Evolutionary conservation across 2,888 invertebrate species (phyloP).

Genomic region (Bugula neritina): DNA sequence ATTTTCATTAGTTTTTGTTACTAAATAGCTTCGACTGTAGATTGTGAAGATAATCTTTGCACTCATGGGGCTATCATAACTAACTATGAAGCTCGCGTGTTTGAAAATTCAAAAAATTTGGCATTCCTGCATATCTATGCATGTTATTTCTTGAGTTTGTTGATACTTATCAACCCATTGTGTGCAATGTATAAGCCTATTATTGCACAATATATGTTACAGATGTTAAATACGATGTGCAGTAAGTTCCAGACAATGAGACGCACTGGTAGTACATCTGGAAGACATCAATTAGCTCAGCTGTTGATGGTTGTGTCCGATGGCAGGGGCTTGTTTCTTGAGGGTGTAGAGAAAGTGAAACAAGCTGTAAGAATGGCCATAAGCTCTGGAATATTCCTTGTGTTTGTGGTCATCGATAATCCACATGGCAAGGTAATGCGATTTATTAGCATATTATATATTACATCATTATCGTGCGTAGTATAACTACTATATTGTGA

Average conservation of each 20-base stretch:
- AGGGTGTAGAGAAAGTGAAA: slow-evolving; percentile 69
- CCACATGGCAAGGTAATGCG: slow-evolving; percentile 72
- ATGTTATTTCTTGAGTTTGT: no score
- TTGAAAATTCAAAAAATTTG: no score
- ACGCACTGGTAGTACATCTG: neutral
- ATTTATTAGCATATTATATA: no score
- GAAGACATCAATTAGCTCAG: slow-evolving; percentile 58
- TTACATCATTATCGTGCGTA: no score
- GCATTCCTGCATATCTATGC: no score
- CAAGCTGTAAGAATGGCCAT: slow-evolving; percentile 75
- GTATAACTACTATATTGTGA: no score
- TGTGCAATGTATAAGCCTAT: neutral
- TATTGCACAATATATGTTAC: neutral
- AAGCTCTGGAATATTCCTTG: slow-evolving; percentile 78
- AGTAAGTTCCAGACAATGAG: neutral
- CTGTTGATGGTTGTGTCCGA: slow-evolving; percentile 88
- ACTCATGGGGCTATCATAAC: no score
- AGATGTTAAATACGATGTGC: slow-evolving; percentile 24
- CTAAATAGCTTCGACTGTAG: no score
- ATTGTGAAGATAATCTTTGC: no score
- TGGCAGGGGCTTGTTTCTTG: slow-evolving; percentile 83
- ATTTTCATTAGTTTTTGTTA: no score
- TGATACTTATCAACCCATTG: no score
- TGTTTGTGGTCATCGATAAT: slow-evolving; percentile 93
- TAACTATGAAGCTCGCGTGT: no score